Evolutionary conservation across 2,113 vertebrate species (phyloP), one percentile per base, ranked within the genome.

Genomic region (Strix aluco): DNA sequence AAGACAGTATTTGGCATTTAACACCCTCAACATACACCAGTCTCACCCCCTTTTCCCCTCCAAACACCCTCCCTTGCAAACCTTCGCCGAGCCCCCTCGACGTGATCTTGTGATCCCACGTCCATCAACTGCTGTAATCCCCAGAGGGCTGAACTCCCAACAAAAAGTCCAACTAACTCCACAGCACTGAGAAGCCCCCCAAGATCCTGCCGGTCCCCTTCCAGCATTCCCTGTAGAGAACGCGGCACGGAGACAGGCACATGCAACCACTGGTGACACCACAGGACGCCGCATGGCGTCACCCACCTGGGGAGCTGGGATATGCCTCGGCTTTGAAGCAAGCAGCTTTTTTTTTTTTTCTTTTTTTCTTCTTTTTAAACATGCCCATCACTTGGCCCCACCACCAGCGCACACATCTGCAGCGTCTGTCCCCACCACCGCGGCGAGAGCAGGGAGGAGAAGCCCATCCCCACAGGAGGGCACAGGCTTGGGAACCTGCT

Each of bases 221-320:
- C 57, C 71, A 86, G 71, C 54, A 29, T 17, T 49, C 29, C 34
- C 46, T 10, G 3, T n/a, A 40, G 36, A 69, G 25, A 74, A n/a
- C 0, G 0, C 0, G 0, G 47, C 61, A 16, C 0, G 0, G 40
- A 47, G 81, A 58, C 0, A 0, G 32, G n/a, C 46, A 65, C 74
- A 10, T 17, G 8, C 30, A 30, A 2, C 13, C 58, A 14, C 42
- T 3, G 6, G 61, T n/a, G 66, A 54, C 79, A 26, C 20, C 5
- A 0, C 49, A 66, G 5, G 32, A n/a, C 27, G 66, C 40, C 6
- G 3, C 49, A 8, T 2, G 9, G 52, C 10, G 2, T 16, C 78
- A 25, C 80, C 40, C 0, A 0, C 51, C 75, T 1, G 0, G 65
- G n/a, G 9, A 63, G 46, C 59, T 79, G 82, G 49, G 42, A 38